Percentiles rank a stretch among this genome's conserved stretches.
Conservation (phyloP, 2,888 invertebrate genomes). For the Acrocyrtus sp. region DNA sequence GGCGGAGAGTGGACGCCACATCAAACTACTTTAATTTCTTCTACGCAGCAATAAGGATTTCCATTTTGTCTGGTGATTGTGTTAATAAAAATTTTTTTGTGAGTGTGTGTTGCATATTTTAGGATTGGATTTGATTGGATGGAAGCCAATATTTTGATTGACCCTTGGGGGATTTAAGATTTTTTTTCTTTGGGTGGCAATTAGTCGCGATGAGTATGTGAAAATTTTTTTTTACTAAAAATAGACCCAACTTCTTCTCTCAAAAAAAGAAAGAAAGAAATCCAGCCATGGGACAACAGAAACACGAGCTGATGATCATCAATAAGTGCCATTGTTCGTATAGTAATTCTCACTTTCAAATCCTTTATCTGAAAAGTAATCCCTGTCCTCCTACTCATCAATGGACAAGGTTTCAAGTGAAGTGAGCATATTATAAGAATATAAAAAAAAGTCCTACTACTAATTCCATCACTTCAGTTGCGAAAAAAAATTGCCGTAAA, state of each 20-base stretch:
- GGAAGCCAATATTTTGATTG: slow-evolving; percentile 19
- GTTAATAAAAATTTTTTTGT: background rate
- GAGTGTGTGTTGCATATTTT: too few species aligned
- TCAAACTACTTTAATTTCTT: too few species aligned
- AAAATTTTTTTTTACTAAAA: too few species aligned
- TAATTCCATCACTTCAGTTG: too few species aligned
- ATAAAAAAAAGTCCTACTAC: background rate
- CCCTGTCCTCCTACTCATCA: background rate
- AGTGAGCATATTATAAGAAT: slow-evolving; percentile 19
- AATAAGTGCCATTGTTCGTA: background rate
- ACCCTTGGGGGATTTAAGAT: slow-evolving; percentile 20
- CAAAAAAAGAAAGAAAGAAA: slow-evolving; percentile 15
- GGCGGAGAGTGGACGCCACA: too few species aligned
- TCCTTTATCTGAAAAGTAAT: too few species aligned
- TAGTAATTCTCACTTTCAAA: slow-evolving; percentile 32
- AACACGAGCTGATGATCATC: slow-evolving; percentile 5
- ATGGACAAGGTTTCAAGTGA: slow-evolving; percentile 36
- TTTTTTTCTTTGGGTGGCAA: slow-evolving; percentile 15
- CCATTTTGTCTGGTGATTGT: slow-evolving; percentile 7
- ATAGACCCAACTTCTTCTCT: too few species aligned
- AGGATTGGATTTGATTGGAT: too few species aligned
- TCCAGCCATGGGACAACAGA: slow-evolving; percentile 40
- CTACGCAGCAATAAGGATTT: too few species aligned
- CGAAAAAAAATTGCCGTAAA: too few species aligned
- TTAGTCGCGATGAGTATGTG: slow-evolving; percentile 31